phyloP scores from a whole-genome alignment of 2,113 vertebrate genomes.

The Ammodytes marinus region DNA sequence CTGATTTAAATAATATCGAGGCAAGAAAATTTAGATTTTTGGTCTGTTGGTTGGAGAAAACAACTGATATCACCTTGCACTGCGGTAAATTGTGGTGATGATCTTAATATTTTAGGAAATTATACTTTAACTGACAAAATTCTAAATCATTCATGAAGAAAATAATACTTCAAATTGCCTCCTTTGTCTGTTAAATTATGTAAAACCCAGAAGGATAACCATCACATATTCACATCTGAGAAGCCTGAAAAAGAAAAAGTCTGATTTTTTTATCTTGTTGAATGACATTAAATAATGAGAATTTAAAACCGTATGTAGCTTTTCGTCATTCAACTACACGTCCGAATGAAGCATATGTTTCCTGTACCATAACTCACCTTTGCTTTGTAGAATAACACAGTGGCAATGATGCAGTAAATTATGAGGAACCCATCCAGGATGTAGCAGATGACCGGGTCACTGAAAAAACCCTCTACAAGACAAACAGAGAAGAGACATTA shows the following conservation, averaged over 20 bases:
- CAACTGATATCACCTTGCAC: not conserved
- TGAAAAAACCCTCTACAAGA: slow-evolving; percentile 57
- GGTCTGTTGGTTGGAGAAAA: not conserved
- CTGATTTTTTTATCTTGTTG: not conserved
- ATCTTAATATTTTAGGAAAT: no score
- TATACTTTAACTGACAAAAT: no score
- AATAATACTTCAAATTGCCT: no score
- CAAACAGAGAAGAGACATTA: not conserved
- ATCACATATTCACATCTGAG: not conserved
- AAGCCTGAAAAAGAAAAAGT: not conserved
- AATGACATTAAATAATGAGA: not conserved
- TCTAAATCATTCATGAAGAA: no score
- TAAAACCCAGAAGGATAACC: no score
- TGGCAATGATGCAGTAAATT: slow-evolving; percentile 88
- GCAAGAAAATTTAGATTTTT: not conserved
- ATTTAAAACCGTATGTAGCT: not conserved
- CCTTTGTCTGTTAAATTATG: no score
- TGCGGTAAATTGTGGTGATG: no score
- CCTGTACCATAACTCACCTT: slow-evolving; percentile 85
- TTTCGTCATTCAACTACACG: not conserved
- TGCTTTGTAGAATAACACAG: slow-evolving; percentile 88
- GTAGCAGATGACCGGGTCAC: slow-evolving; percentile 89
- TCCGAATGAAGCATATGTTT: not conserved
- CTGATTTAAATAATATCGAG: not conserved
- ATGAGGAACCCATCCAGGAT: slow-evolving; percentile 92